phyloP scores from a whole-genome alignment of 37 sponge, comb jelly and placozoan genomes.

The Aplysina aerophoba region DNA sequence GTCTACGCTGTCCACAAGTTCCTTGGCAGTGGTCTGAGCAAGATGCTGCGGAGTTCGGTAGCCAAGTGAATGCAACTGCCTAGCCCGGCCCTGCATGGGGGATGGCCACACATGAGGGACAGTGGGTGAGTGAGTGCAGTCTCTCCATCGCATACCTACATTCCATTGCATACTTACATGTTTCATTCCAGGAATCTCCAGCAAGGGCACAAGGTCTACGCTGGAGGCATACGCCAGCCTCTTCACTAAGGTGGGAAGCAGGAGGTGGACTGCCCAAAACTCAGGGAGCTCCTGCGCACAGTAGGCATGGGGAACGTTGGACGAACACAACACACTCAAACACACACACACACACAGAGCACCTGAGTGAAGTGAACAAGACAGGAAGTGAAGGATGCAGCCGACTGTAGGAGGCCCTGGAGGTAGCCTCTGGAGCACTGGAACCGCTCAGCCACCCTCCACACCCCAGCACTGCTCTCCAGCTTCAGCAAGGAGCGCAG shows the following conservation, averaged over 20 bases:
- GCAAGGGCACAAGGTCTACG: slow-evolving; percentile 76
- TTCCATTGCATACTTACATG: slow-evolving; percentile 64
- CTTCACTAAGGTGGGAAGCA: slow-evolving; percentile 75
- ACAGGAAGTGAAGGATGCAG: slow-evolving; percentile 68
- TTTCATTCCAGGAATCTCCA: slow-evolving; percentile 90
- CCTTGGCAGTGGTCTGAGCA: slow-evolving; percentile 47
- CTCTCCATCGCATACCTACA: no score
- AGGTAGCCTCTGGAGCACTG: slow-evolving; percentile 82
- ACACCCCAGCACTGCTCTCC: slow-evolving; percentile 51
- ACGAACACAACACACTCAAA: background rate
- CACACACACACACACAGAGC: background rate
- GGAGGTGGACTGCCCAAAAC: slow-evolving; percentile 77
- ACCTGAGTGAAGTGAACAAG: slow-evolving; percentile 85
- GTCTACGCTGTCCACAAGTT: slow-evolving; percentile 58
- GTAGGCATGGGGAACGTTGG: no score
- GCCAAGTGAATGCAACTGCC: slow-evolving; percentile 86
- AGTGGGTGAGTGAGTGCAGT: no score
- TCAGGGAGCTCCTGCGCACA: slow-evolving; percentile 76
- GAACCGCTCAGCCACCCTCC: slow-evolving; percentile 79
- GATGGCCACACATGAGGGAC: background rate
- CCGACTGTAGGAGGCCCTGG: slow-evolving; percentile 68
- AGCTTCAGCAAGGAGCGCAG: slow-evolving; percentile 59
- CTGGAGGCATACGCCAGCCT: slow-evolving; percentile 65
- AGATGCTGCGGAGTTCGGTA: slow-evolving; percentile 75
- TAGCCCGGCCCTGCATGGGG: slow-evolving; percentile 79